These are phyloP conservation scores for Cataglyphis livida DNA, from an alignment of 2,888 invertebrate genomes.

Conservation along the genomic window DNA sequence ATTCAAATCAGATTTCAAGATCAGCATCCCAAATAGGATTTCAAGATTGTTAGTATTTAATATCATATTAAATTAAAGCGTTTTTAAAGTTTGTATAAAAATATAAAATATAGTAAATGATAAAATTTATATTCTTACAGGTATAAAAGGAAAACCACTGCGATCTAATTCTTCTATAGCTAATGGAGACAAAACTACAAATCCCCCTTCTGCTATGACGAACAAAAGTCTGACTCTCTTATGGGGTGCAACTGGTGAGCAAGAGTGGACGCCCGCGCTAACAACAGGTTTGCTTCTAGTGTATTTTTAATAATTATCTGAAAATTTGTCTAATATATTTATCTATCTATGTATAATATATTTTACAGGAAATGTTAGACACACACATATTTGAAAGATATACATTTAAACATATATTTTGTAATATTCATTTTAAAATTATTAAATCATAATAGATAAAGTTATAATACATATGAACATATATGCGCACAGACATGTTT, in stretches of 20 bases:
- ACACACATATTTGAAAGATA: conserved; percentile 6
- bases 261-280: conserved; percentile 98
- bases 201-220: conserved; percentile 72
- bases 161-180: conserved; percentile 77
- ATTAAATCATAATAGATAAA: background rate
- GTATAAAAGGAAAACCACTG: conserved; percentile 77
- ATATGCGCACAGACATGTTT: background rate
- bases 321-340: conserved; percentile 1
- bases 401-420: conserved; percentile 25
- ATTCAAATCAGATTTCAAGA: conserved; percentile 77
- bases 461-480: background rate
- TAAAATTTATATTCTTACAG: conserved; percentile 65
- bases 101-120: background rate
- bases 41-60: conserved; percentile 86
- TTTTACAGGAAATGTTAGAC: conserved; percentile 29
- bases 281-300: conserved; percentile 92
- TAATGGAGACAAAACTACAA: conserved; percentile 81
- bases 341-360: background rate
- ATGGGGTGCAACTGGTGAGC: conserved; percentile 98
- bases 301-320: conserved; percentile 49
- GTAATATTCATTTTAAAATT: background rate
- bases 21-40: conserved; percentile 86
- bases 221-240: conserved; percentile 89
- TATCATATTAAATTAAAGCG: conserved; percentile 35
- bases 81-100: conserved; percentile 12